Base-by-base conservation (phyloP, 2,797 vertebrate species). In the Coendou prehensilis region DNA sequence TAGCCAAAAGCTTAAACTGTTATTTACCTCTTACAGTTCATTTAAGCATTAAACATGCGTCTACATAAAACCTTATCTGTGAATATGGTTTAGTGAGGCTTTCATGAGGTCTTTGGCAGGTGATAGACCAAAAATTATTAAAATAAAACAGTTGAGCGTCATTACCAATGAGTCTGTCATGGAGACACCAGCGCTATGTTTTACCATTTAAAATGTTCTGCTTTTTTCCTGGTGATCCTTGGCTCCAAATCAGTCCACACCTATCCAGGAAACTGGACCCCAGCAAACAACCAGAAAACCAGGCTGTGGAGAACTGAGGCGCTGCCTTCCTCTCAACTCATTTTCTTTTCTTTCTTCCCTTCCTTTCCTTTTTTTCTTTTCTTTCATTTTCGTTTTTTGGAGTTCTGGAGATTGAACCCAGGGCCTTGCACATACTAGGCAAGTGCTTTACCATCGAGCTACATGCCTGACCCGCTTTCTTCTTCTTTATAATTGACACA, bases 71-170 rank as follows among this genome's bases (percentile, higher is more conserved):
- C 33, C 54, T 61, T 92, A 83, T 86, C 15, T 41, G 71, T 78
- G 47, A 88, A 76, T 89, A 90, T 14, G 5, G 92, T 78, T 54
- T 56, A 81, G 23, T 83, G 45, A 93, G 79, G 45, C 26, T 92
- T 96, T 90, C n/a, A 87, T 90, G 89, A 61, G 9, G 28, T 93
- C 41, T 93, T 79, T 95, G 56, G 63, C 23, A 92, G 28, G 47
- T 59, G 26, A 63, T 26, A 94, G 71, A 95, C 59, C 13, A 91
- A 85, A 80, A 13, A 6, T 67, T 91, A 73, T 61, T 95, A 69
- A 87, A 89, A 57, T 93, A 75, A 83, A 86, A 71, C 2, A 78
- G 52, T 33, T 67, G 87, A 84, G 23, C 45, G 33, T 30, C 26
- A 56, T 17, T 73, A 14, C 52, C 69, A 93, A 56, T 63, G 54